Evolutionary conservation across 2,888 invertebrate species (phyloP).

Genomic region (Tipula lateralis): DNA sequence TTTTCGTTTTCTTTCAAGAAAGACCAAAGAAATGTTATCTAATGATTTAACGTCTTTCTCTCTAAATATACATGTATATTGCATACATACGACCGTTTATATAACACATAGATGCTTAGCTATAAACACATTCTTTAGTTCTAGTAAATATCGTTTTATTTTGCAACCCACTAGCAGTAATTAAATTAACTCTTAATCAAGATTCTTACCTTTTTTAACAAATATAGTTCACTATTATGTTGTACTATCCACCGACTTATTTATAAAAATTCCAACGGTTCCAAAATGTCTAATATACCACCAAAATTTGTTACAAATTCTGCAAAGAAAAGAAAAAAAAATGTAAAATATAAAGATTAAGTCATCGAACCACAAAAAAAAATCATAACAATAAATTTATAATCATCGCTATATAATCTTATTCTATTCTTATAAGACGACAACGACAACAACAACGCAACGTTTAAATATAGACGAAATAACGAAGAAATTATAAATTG

Average conservation of each 20-base stretch:
- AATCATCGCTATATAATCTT: background rate
- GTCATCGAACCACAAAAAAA: background rate
- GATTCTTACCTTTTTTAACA: background rate
- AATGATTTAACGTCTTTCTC: background rate
- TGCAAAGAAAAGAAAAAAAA: background rate
- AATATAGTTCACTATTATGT: background rate
- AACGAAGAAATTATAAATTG: background rate
- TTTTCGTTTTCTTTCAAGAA: conserved; percentile 13
- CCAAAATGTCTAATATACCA: background rate
- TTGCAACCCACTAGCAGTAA: background rate
- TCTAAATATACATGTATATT: background rate
- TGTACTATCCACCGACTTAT: background rate
- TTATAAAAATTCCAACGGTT: background rate
- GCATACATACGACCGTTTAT: no score
- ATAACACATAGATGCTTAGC: background rate
- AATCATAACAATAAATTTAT: conserved; percentile 11
- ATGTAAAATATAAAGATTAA: background rate
- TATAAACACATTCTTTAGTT: background rate
- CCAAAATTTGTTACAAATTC: background rate
- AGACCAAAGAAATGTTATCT: conserved; percentile 2
- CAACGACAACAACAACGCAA: background rate
- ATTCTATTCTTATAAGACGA: background rate
- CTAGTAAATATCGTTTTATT: background rate
- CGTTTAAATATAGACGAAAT: background rate
- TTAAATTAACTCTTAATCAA: background rate